Conservation (phyloP, 1,140 invertebrate species). For the Rhizoglyphus robini region DNA sequence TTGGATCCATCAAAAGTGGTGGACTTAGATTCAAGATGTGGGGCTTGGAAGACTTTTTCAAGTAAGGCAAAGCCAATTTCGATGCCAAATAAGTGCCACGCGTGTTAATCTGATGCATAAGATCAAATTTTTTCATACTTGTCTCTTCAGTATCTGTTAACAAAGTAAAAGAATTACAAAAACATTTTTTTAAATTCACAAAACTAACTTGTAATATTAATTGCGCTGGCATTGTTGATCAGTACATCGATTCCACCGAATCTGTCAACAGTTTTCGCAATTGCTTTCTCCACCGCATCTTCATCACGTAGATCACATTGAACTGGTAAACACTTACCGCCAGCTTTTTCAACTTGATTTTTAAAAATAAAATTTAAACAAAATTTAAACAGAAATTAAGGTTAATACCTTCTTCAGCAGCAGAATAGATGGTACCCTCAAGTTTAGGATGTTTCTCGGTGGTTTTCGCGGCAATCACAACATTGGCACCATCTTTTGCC, state of each 20-base stretch:
- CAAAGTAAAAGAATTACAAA: neutral
- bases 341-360: constrained; percentile 58
- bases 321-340: constrained; percentile 78
- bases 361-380: neutral
- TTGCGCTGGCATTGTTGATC: constrained; percentile 92
- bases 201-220: constrained; percentile 62
- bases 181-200: neutral
- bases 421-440: constrained; percentile 90
- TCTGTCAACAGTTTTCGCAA: constrained; percentile 66
- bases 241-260: constrained; percentile 94
- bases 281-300: constrained; percentile 59
- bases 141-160: constrained; percentile 58
- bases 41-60: constrained; percentile 73
- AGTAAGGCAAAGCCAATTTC: constrained; percentile 74
- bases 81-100: constrained; percentile 86
- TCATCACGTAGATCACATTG: constrained; percentile 87
- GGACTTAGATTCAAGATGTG: constrained; percentile 94
- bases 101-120: constrained; percentile 82
- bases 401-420: constrained; percentile 61
- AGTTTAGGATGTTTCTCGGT: too few species aligned
- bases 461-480: too few species aligned
- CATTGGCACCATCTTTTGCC: too few species aligned
- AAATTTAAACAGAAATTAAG: constrained; percentile 35
- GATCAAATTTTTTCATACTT: constrained; percentile 87
- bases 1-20: constrained; percentile 70